Conservation (phyloP, 2,113 vertebrate species). For the Serilophus lunatus region DNA sequence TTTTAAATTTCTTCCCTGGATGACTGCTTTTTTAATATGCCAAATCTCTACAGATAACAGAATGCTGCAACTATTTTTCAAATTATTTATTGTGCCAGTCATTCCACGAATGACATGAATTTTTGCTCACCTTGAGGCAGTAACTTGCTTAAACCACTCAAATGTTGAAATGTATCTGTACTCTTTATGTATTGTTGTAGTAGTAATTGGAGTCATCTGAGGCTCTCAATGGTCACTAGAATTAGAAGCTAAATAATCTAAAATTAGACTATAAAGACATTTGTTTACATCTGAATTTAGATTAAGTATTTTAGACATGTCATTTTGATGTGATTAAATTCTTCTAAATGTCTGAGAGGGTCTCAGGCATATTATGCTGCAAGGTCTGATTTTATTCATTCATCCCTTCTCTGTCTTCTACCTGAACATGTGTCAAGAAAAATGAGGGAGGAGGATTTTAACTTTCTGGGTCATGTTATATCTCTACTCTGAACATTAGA, state of each 20-base stretch:
- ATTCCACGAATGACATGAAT: not conserved
- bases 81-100: not conserved
- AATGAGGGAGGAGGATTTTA: not conserved
- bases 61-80: not conserved
- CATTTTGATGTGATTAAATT: not conserved
- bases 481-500: not conserved
- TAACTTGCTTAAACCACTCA: not conserved
- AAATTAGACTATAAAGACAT: not conserved
- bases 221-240: not conserved
- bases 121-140: not conserved
- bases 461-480: not conserved
- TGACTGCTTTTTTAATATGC: not conserved
- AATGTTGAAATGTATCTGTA: not conserved
- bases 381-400: not conserved
- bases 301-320: not conserved
- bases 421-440: not conserved
- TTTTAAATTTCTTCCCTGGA: not conserved
- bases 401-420: not conserved
- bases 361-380: not conserved
- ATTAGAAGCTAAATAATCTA: not conserved
- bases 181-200: not conserved
- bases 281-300: not conserved
- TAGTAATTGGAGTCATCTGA: not conserved
- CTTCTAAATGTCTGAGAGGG: not conserved
- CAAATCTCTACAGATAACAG: not conserved